phyloP scores from a whole-genome alignment of 2,113 vertebrate species.

The Platichthys flesus region DNA sequence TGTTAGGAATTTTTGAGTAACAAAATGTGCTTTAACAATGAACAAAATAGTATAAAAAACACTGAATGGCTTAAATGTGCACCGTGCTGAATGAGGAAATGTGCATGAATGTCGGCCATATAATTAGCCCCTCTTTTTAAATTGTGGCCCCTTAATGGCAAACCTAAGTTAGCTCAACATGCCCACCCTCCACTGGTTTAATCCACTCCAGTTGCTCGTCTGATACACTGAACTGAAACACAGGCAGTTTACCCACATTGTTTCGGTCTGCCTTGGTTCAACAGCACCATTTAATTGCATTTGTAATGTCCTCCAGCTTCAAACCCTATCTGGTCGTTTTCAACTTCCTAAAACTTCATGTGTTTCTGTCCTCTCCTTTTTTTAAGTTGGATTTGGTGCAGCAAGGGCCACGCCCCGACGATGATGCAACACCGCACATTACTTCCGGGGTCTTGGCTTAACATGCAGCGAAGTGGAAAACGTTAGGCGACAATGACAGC shows the following conservation, averaged over 20 bases:
- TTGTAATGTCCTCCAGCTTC: neutral
- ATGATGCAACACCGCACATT: neutral
- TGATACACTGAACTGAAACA: neutral
- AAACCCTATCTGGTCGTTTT: neutral
- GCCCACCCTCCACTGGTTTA: neutral
- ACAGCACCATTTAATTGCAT: neutral
- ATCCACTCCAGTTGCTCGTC: neutral
- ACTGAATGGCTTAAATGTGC: too few species aligned
- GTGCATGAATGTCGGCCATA: too few species aligned
- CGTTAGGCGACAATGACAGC: slow-evolving; percentile 3
- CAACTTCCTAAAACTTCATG: neutral
- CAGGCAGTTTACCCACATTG: neutral
- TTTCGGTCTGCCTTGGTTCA: neutral
- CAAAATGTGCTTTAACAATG: neutral
- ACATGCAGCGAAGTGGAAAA: neutral
- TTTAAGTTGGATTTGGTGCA: neutral
- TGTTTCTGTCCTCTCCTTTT: neutral
- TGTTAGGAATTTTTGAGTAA: neutral
- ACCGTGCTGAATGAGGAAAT: too few species aligned
- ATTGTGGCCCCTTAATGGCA: too few species aligned
- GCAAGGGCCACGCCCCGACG: neutral
- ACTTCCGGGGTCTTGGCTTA: neutral
- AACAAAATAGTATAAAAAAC: too few species aligned
- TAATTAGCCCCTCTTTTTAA: too few species aligned
- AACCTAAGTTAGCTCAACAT: neutral